Conservation (phyloP, 1,140 invertebrate species). For the Telenomus remus region DNA sequence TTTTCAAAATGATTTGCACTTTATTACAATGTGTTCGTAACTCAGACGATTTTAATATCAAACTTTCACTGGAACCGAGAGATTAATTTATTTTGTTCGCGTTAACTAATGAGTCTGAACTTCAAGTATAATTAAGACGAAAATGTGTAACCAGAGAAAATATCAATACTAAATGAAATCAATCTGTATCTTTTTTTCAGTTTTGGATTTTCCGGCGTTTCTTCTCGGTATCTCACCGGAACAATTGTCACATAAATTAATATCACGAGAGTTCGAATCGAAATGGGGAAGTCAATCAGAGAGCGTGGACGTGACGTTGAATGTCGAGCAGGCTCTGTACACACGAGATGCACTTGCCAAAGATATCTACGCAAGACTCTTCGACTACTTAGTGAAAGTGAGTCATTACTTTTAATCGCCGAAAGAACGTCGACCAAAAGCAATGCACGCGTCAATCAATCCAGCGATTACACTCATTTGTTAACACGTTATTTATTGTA, state of each 20-base stretch:
- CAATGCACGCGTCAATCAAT: not conserved
- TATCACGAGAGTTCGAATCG: conserved; percentile 82
- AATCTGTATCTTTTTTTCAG: conserved; percentile 72
- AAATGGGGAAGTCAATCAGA: conserved; percentile 85
- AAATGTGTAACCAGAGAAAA: no score
- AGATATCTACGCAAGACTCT: conserved; percentile 81
- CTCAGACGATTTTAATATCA: no score
- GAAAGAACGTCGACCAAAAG: not conserved
- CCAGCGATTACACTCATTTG: not conserved
- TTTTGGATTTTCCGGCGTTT: conserved; percentile 80
- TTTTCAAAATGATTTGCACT: no score
- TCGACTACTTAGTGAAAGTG: conserved; percentile 84
- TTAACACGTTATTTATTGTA: no score
- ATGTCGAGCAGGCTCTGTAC: conserved; percentile 81
- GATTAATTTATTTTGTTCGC: no score
- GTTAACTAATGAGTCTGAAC: no score
- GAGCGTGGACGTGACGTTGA: conserved; percentile 81
- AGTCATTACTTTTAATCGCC: conserved; percentile 30
- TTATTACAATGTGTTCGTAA: no score
- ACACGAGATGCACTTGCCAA: conserved; percentile 83
- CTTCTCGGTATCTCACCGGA: conserved; percentile 80
- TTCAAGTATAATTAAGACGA: no score
- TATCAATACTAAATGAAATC: no score
- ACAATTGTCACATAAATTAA: conserved; percentile 79
- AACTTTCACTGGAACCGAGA: no score